Evolutionary conservation across 2,888 invertebrate genomes (phyloP).

Genomic region (Cosmorhoe ocellata): DNA sequence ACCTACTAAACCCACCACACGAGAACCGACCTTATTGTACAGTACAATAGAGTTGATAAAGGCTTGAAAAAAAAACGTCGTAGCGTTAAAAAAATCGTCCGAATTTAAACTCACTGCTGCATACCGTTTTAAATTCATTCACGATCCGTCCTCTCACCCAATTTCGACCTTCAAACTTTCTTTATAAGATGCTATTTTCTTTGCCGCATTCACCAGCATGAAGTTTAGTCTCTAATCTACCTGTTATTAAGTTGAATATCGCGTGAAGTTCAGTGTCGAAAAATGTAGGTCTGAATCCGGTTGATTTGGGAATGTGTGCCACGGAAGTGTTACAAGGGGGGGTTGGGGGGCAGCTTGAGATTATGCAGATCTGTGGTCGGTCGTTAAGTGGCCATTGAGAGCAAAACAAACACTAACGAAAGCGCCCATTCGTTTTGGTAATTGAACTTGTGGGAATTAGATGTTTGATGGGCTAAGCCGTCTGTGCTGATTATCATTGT

Average conservation of each 20-base stretch:
- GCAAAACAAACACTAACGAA: constrained; percentile 25
- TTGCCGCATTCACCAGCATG: neutral
- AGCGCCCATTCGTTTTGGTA: constrained; percentile 14
- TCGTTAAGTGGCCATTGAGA: constrained; percentile 34
- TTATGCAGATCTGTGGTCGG: constrained; percentile 53
- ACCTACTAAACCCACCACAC: constrained; percentile 39
- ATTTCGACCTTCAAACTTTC: constrained; percentile 50
- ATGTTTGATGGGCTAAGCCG: constrained; percentile 4
- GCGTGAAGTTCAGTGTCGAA: constrained; percentile 45
- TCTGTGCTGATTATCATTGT: neutral
- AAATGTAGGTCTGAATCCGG: constrained; percentile 72
- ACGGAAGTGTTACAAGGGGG: constrained; percentile 58
- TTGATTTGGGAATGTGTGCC: constrained; percentile 74
- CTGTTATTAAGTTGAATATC: constrained; percentile 41
- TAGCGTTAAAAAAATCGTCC: constrained; percentile 55
- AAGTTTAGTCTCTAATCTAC: constrained; percentile 31
- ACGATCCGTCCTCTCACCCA: constrained; percentile 43
- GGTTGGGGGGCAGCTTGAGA: constrained; percentile 44
- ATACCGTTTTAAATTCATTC: constrained; percentile 70
- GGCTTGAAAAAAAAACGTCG: constrained; percentile 14
- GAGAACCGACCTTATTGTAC: constrained; percentile 28
- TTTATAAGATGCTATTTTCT: constrained; percentile 29
- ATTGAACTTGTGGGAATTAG: constrained; percentile 14
- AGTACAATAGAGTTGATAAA: constrained; percentile 8
- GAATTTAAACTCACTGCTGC: constrained; percentile 61